Evolutionary conservation across 2,113 vertebrate species (phyloP), one percentile per base, ranked within the genome.

Genomic region (Lipophrys pholis): DNA sequence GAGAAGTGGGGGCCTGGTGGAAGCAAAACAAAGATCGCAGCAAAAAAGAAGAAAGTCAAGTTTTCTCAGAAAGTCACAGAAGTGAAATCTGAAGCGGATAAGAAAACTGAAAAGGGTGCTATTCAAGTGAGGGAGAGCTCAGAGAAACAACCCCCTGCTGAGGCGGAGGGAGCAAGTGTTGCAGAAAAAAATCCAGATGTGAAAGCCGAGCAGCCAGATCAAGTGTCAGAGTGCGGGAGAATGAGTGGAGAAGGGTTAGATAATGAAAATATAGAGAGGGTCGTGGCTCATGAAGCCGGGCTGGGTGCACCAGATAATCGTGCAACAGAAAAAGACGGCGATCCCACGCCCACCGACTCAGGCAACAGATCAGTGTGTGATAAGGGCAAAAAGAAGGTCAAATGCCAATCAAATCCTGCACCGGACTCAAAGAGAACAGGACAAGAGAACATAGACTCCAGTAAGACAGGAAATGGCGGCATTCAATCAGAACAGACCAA

Each of bases 1-100:
- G 93, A 92, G 49, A 94, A 84, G 60, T 92, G 88, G 92, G 84
- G 79, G 9, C 71, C 78, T 5, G 70, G 5, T 9, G 87, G 89
- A 35, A 78, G 78, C 83, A 76, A 87, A 53, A 10, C 39, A 5
- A 78, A 78, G 60, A 17, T 38, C 21, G 63, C 41, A 51, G 65
- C 42, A 16, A 74, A 17, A 51, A 67, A 59, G 38, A 84, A 82
- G 54, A 76, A 54, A 1, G 58, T 61, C 7, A 86, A 75, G 57
- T 68, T 45, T 54, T 46, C 76, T 53, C 63, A 64, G 30, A 84
- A 69, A 78, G 46, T 38, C 7, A 62, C 64, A 51, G 58, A 70
- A 39, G 57, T 30, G 21, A 30, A 62, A 49, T 42, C 1, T 8
- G 17, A 64, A 50, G 50, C 11, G 39, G 56, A 61, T 50, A 41